Percentiles rank a stretch among this genome's conserved stretches.
These are phyloP conservation scores for Yponomeuta malinellus DNA, from an alignment of 2,888 invertebrate species.

Conservation along the genomic window DNA sequence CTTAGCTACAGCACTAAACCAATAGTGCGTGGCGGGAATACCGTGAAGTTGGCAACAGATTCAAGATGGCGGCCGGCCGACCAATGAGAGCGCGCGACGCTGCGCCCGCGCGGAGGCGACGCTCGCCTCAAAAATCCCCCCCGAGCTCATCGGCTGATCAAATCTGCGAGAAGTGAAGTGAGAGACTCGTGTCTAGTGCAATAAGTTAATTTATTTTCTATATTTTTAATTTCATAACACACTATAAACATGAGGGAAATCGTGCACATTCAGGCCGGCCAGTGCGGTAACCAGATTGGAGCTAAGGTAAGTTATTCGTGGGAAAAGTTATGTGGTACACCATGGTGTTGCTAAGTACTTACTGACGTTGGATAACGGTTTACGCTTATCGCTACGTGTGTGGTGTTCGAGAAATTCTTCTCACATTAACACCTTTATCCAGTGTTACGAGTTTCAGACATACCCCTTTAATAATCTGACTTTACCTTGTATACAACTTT, in stretches of 20 bases:
- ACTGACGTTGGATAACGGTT: conserved; percentile 22
- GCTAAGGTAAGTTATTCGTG: conserved; percentile 54
- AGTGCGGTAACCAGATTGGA: conserved; percentile 91
- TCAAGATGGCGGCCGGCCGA: conserved; percentile 25
- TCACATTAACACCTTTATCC: background rate
- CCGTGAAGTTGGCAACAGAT: conserved; percentile 46
- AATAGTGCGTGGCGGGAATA: conserved; percentile 22
- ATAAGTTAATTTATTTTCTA: conserved; percentile 52
- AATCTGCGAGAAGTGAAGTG: conserved; percentile 63
- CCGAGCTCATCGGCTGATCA: conserved; percentile 47
- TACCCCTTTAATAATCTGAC: too few species aligned
- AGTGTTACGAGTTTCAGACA: too few species aligned
- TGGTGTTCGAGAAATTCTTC: background rate
- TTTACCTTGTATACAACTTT: conserved; percentile 19
- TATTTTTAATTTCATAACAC: conserved; percentile 42
- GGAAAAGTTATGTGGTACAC: background rate
- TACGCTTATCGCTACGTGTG: conserved; percentile 16
- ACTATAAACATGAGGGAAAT: conserved; percentile 85
- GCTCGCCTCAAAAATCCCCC: conserved; percentile 65
- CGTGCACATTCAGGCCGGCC: conserved; percentile 88
- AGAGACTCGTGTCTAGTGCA: conserved; percentile 67
- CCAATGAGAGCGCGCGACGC: conserved; percentile 49
- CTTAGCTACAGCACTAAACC: too few species aligned
- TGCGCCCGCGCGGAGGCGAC: conserved; percentile 63
- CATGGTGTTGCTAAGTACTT: background rate